Conservation (phyloP, 2,113 vertebrate species). For the Rhipidura dahli region DNA sequence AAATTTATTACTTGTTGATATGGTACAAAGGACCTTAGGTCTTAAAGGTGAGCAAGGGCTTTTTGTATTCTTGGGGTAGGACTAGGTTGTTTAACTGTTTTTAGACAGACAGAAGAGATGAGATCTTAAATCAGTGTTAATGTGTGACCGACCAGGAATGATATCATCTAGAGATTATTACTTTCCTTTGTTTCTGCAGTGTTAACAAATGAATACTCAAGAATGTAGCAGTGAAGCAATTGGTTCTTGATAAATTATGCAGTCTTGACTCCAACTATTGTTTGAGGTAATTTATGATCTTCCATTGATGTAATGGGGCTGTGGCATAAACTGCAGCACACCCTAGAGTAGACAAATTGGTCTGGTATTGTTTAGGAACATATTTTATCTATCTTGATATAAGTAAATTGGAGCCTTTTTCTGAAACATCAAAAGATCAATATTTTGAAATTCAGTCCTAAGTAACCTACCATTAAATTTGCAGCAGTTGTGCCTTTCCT, state of each 20-base stretch:
- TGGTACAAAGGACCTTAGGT: background rate
- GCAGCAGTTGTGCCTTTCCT: background rate
- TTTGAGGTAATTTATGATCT: conserved; percentile 48
- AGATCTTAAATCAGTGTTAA: conserved; percentile 3
- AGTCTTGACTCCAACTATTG: conserved; percentile 25
- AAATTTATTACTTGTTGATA: background rate
- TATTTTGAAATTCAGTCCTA: background rate
- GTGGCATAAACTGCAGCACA: background rate
- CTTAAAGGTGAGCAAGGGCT: background rate
- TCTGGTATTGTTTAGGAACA: conserved; percentile 28
- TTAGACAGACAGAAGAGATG: conserved; percentile 16
- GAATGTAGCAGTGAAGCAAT: conserved; percentile 35
- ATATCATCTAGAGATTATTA: conserved; percentile 44
- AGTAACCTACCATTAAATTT: background rate
- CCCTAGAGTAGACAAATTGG: conserved; percentile 51
- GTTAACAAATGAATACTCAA: conserved; percentile 28
- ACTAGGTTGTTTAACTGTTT: conserved; percentile 17
- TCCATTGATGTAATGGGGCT: conserved; percentile 5
- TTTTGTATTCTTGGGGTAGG: background rate
- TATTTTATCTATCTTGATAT: conserved; percentile 18
- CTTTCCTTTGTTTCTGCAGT: conserved; percentile 37
- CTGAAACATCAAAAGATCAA: background rate
- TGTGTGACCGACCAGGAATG: conserved; percentile 38
- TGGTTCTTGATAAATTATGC: conserved; percentile 42
- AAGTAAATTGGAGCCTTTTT: background rate